These are phyloP conservation scores for Aphaenogaster floridana DNA, from an alignment of 1,140 invertebrate species.

Conservation along the genomic window DNA sequence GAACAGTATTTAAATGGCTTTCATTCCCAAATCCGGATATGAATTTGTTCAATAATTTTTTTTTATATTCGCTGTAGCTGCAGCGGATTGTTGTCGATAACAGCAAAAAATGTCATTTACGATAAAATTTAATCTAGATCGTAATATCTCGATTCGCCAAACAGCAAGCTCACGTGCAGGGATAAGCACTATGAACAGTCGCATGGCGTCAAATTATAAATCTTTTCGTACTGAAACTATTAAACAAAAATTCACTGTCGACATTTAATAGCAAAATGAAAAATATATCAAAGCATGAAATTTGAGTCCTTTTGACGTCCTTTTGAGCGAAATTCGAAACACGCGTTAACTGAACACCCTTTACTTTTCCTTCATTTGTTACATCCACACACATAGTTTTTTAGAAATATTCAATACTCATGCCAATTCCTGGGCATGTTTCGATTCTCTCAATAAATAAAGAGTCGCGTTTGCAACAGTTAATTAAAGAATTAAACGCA, in stretches of 20 bases:
- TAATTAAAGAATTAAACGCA: conserved; percentile 16
- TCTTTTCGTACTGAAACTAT: background rate
- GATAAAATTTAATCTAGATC: conserved; percentile 39
- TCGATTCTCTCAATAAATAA: background rate
- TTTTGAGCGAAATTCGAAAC: background rate
- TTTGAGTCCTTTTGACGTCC: background rate
- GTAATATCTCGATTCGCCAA: conserved; percentile 34
- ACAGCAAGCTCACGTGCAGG: background rate
- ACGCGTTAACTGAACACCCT: background rate
- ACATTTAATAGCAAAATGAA: conserved; percentile 9
- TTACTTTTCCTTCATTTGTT: background rate
- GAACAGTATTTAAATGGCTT: conserved; percentile 28
- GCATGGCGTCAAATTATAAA: conserved; percentile 12
- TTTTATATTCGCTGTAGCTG: background rate
- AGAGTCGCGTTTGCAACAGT: background rate
- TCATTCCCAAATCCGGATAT: conserved; percentile 1
- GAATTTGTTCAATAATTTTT: conserved; percentile 19
- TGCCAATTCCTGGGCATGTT: background rate
- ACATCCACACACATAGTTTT: background rate
- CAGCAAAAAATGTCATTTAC: conserved; percentile 49
- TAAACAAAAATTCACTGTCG: conserved; percentile 13
- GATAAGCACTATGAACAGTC: background rate
- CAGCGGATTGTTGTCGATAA: conserved; percentile 20
- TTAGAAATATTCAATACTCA: background rate
- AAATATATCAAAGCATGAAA: background rate